A percentile compares a stretch with the other conserved stretches of the same genome.
Evolutionary conservation across 2,113 vertebrate genomes (phyloP).

Genomic region (Rhadina sibilatrix): DNA sequence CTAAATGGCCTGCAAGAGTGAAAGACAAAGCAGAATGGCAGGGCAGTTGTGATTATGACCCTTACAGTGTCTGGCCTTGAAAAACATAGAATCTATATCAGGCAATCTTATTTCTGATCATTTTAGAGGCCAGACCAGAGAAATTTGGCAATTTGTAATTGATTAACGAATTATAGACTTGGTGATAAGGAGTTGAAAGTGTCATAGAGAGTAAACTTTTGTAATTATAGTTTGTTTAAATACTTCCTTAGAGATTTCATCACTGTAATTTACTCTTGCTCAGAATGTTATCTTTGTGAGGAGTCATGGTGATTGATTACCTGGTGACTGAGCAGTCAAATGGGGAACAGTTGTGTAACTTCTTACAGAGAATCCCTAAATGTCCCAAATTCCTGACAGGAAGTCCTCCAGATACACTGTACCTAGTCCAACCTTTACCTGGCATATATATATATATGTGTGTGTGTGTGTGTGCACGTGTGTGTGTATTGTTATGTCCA

Average conservation of each 20-base stretch:
- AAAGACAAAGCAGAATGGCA: neutral
- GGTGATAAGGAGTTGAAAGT: conserved; percentile 4
- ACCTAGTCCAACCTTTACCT: neutral
- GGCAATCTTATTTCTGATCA: neutral
- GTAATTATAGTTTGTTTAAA: conserved; percentile 35
- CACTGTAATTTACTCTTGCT: conserved; percentile 14
- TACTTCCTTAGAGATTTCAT: neutral
- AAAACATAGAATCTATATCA: neutral
- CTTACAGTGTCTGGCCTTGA: neutral
- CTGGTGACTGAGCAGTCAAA: neutral
- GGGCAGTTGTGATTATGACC: neutral
- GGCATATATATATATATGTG: neutral
- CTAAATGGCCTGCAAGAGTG: neutral
- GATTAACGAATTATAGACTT: neutral
- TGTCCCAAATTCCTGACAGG: neutral
- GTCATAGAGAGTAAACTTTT: neutral
- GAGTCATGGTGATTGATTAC: neutral
- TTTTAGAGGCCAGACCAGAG: neutral
- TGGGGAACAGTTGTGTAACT: neutral
- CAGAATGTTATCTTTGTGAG: neutral
- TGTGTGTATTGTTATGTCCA: neutral
- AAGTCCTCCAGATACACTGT: neutral
- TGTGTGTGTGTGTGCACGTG: neutral
- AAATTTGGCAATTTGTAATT: neutral
- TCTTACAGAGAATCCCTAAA: neutral